Percentiles rank a stretch among this genome's conserved stretches.
phyloP scores from a whole-genome alignment of 2,797 vertebrate species.

The Scomberomorus guttatus region DNA sequence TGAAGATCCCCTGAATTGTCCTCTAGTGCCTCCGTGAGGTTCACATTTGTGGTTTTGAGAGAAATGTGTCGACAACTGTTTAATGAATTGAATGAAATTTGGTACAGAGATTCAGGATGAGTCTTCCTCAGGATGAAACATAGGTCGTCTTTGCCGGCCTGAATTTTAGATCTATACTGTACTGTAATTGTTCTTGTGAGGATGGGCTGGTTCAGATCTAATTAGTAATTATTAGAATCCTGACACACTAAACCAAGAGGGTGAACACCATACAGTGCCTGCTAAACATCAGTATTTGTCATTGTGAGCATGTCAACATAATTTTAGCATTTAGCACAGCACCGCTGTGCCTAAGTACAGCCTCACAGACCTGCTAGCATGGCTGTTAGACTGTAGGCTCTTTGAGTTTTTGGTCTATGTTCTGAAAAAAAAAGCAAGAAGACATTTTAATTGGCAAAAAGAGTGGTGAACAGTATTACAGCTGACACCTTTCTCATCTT shows the following conservation, averaged over 20 bases:
- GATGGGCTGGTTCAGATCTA: neutral
- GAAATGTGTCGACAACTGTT: too few relatives aligned
- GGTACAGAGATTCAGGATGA: too few relatives aligned
- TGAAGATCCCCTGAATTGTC: too few relatives aligned
- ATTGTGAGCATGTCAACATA: neutral
- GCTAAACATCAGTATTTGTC: neutral
- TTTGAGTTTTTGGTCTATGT: neutral
- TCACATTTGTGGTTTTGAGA: too few relatives aligned
- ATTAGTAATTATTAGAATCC: neutral
- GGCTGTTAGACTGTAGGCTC: neutral
- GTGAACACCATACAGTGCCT: neutral
- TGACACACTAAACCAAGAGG: neutral
- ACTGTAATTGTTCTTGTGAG: too few relatives aligned
- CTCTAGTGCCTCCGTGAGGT: too few relatives aligned
- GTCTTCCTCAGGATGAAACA: too few relatives aligned
- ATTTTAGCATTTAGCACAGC: neutral
- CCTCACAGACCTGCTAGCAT: neutral
- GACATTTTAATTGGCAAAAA: slow-evolving; percentile 27
- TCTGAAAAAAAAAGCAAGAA: slow-evolving; percentile 5
- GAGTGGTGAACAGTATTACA: slow-evolving; percentile 27
- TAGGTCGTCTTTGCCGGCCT: too few relatives aligned
- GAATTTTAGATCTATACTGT: too few relatives aligned
- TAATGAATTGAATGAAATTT: too few relatives aligned
- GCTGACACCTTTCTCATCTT: slow-evolving; percentile 41
- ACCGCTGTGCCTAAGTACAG: neutral